Evolutionary conservation across 2,113 vertebrate species (phyloP).

Genomic region (Columba livia): DNA sequence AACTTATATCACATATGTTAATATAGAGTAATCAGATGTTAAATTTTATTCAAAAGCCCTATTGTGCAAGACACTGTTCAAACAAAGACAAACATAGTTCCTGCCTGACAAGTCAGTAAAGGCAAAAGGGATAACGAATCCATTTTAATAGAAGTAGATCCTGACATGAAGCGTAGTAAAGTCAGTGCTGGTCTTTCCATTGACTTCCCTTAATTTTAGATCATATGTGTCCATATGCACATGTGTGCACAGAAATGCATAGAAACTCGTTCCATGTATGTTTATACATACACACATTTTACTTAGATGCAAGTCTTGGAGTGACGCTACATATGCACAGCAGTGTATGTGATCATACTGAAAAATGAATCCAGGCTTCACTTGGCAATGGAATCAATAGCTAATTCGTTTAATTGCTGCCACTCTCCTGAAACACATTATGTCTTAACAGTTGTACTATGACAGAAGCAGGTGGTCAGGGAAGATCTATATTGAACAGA

Average conservation of each 20-base stretch:
- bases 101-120: background rate
- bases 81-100: background rate
- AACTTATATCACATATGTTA: background rate
- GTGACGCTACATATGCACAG: background rate
- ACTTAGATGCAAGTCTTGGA: background rate
- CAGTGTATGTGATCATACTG: fast-evolving
- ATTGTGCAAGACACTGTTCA: background rate
- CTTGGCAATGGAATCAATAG: background rate
- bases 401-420: background rate
- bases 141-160: background rate
- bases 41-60: background rate
- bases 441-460: background rate
- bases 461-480: background rate
- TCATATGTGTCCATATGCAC: background rate
- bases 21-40: background rate
- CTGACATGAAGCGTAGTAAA: background rate
- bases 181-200: background rate
- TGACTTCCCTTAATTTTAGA: background rate
- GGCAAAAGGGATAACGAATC: background rate
- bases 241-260: too few species aligned
- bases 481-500: background rate
- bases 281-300: background rate
- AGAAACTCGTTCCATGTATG: background rate
- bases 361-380: background rate
- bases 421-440: background rate